Evolutionary conservation across 23 tunicate species (phyloP).

Genomic region (Phallusia fumigata): DNA sequence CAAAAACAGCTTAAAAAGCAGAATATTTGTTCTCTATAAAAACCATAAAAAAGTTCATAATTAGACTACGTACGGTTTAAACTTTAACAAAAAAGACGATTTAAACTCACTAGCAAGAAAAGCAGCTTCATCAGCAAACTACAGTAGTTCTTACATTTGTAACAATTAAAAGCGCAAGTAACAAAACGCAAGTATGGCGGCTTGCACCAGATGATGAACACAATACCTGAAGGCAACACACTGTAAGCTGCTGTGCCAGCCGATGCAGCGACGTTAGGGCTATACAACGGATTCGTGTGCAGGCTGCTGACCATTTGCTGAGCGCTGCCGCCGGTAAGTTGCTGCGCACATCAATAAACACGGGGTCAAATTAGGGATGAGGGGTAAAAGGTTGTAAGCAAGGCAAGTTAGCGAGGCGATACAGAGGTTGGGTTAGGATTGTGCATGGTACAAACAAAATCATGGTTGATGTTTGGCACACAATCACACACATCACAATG

Average conservation of each 20-base stretch:
- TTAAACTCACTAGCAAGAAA: too few species aligned
- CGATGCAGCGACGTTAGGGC: slow-evolving; percentile 42
- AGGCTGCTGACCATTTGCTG: slow-evolving; percentile 50
- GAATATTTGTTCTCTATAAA: too few species aligned
- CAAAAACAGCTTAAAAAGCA: too few species aligned
- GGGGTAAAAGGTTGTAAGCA: not conserved
- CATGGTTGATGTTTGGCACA: not conserved
- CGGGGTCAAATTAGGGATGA: not conserved
- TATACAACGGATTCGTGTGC: slow-evolving; percentile 31
- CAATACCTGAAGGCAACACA: slow-evolving; percentile 77
- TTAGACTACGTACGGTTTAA: too few species aligned
- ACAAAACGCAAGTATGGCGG: not conserved
- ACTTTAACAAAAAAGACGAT: too few species aligned
- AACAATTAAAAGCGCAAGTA: not conserved
- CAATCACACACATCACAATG: not conserved
- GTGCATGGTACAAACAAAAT: not conserved
- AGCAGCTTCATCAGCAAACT: too few species aligned
- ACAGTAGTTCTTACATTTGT: too few species aligned
- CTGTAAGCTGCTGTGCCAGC: slow-evolving; percentile 78
- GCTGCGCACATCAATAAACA: slow-evolving; percentile 37
- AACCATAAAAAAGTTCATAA: too few species aligned
- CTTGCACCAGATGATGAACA: not conserved
- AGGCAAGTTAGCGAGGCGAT: not conserved
- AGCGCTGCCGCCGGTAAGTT: slow-evolving; percentile 46
- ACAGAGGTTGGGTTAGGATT: not conserved